Evolutionary conservation across 2,888 invertebrate species (phyloP), one percentile per base, ranked within the genome.

Genomic region (Synanthedon andrenaeformis): DNA sequence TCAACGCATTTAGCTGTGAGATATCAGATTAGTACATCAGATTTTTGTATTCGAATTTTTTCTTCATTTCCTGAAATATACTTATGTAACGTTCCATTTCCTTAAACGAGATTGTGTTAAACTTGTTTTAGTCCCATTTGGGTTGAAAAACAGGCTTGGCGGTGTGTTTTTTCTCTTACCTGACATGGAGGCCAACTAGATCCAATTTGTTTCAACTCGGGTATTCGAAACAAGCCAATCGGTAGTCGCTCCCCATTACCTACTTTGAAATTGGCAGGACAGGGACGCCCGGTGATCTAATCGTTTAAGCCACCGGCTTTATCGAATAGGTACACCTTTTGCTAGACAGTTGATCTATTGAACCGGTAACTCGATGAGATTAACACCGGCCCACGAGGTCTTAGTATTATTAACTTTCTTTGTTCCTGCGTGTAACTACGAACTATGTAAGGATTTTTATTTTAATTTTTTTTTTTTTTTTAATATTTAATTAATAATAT

Each of bases 161-260:
- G 12, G 45, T 45, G n/a, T 10, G 13, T 45, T 45, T 45, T 45
- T 45, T 69, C 72, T 68, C 64, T 68, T 71, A 74, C 70, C 66
- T 68, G 68, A 69, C 67, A 71, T 74, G 72, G 69, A 73, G 71
- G 74, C 75, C 79, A 79, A 72, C 74, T 69, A 71, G 71, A 82
- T 82, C 79, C 82, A 84, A 84, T 84, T 83, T 82, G 78, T 77
- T 74, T 70, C 71, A 67, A 73, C 68, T 76, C 35, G 41, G 70
- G 72, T 67, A 73, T 72, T 75, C 72, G 78, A 77, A 77, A 80
- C 79, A 78, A 77, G 76, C 75, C 83, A 82, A 82, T 82, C 79
- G 76, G 78, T 69, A 69, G 69, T 71, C 72, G 63, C 67, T 70
- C 67, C 66, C 77, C 70, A 74, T 78, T 78, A 79, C 35, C 35